These are phyloP conservation scores for Onychostoma macrolepis DNA, from an alignment of 2,113 vertebrate species.

Conservation along the genomic window DNA sequence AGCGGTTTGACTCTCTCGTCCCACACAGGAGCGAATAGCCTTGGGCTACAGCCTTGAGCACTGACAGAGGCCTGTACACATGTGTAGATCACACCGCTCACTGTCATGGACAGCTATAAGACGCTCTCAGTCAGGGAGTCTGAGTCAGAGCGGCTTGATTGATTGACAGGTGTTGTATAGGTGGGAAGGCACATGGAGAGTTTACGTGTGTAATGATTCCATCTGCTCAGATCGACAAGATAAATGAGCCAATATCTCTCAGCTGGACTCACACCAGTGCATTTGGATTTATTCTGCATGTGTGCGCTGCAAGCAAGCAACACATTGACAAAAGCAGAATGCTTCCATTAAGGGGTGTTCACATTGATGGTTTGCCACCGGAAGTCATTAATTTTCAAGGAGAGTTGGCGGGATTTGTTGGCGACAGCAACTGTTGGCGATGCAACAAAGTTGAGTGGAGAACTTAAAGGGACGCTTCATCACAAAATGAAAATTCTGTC, in stretches of 20 bases:
- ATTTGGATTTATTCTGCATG: slow-evolving; percentile 25
- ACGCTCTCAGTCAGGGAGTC: not conserved
- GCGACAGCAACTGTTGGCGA: not conserved
- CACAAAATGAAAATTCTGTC: not conserved
- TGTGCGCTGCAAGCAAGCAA: slow-evolving; percentile 26
- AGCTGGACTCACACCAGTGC: slow-evolving; percentile 18
- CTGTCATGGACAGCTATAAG: slow-evolving; percentile 15
- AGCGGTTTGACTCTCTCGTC: not conserved
- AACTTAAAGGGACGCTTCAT: not conserved
- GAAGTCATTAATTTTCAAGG: not conserved
- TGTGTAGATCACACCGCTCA: slow-evolving; percentile 24
- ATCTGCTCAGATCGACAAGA: slow-evolving; percentile 47
- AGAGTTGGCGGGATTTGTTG: not conserved
- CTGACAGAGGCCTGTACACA: not conserved
- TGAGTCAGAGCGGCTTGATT: slow-evolving; percentile 12
- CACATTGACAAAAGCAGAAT: slow-evolving; percentile 5
- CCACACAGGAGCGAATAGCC: slow-evolving; percentile 19
- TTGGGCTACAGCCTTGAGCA: slow-evolving; percentile 26
- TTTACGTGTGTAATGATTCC: slow-evolving; percentile 41
- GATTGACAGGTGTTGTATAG: slow-evolving; percentile 40
- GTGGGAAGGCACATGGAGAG: not conserved
- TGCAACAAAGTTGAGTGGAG: not conserved
- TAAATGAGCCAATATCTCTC: slow-evolving; percentile 29
- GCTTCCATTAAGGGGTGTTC: not conserved
- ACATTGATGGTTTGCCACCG: not conserved